phyloP scores from a whole-genome alignment of 1,140 invertebrate genomes.

The Camponotus floridanus region DNA sequence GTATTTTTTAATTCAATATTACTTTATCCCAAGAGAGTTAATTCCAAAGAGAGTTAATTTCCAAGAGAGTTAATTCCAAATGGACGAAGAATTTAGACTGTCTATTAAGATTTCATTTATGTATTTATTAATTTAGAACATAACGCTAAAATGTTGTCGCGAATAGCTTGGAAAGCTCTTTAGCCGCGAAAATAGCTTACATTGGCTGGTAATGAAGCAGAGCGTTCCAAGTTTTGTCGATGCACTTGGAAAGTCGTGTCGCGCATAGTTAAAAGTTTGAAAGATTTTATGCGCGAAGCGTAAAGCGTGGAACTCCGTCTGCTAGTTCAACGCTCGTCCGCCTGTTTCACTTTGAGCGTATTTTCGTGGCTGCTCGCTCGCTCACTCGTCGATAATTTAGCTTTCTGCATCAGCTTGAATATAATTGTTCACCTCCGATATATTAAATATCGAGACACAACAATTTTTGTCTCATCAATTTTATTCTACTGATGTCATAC shows the following conservation, averaged over 20 bases:
- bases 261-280: slow-evolving; percentile 60
- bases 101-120: slow-evolving; percentile 7
- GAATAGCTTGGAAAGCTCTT: slow-evolving; percentile 37
- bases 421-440: background rate
- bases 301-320: slow-evolving; percentile 59
- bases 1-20: background rate
- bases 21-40: no score
- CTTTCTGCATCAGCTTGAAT: background rate
- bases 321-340: slow-evolving; percentile 36
- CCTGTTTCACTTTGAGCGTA: slow-evolving; percentile 11
- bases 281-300: slow-evolving; percentile 42
- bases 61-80: background rate
- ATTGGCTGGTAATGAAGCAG: slow-evolving; percentile 53
- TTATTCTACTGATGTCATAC: background rate
- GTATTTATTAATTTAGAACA: slow-evolving; percentile 9
- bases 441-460: background rate
- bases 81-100: no score
- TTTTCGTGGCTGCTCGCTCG: background rate
- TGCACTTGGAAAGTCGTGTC: slow-evolving; percentile 50
- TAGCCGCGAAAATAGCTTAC: slow-evolving; percentile 24
- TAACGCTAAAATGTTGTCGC: slow-evolving; percentile 2
- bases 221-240: slow-evolving; percentile 45
- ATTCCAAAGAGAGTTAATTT: no score
- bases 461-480: background rate
- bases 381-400: slow-evolving; percentile 16